Evolutionary conservation across 2,888 invertebrate species (phyloP).

Genomic region (Pherbina coryleti): DNA sequence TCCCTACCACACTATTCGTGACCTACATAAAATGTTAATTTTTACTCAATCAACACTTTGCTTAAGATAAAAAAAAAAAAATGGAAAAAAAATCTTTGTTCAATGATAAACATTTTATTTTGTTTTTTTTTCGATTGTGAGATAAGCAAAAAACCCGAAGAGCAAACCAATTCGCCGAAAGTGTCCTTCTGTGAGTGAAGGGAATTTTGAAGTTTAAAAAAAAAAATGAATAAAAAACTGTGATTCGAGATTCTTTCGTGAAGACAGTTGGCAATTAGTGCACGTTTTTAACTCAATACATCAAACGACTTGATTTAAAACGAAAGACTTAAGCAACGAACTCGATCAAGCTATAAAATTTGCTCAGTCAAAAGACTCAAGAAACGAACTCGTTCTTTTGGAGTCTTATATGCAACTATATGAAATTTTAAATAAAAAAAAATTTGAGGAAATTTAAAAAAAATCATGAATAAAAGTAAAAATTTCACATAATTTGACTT

Average conservation of each 20-base stretch:
- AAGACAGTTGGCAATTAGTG: too few relatives aligned
- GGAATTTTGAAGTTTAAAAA: not conserved
- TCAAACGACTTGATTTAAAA: not conserved
- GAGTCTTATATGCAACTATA: not conserved
- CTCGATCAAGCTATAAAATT: not conserved
- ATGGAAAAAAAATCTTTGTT: not conserved
- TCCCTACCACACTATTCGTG: constrained; percentile 5
- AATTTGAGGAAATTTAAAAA: not conserved
- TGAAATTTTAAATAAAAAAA: not conserved
- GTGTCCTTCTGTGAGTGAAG: constrained; percentile 12
- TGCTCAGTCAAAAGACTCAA: not conserved
- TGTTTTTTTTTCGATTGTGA: not conserved
- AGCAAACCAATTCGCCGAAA: not conserved
- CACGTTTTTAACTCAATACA: too few relatives aligned
- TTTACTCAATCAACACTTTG: not conserved
- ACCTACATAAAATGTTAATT: constrained; percentile 20
- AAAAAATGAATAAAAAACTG: not conserved
- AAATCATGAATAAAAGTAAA: not conserved
- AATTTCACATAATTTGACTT: not conserved
- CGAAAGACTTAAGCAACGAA: constrained; percentile 10
- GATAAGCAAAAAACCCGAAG: not conserved
- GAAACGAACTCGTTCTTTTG: not conserved
- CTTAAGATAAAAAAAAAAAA: not conserved
- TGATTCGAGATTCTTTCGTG: too few relatives aligned
- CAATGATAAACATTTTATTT: not conserved